Percentiles rank a stretch among this genome's conserved stretches.
Conservation (phyloP, 2,797 vertebrate genomes). For the Gila robusta region DNA sequence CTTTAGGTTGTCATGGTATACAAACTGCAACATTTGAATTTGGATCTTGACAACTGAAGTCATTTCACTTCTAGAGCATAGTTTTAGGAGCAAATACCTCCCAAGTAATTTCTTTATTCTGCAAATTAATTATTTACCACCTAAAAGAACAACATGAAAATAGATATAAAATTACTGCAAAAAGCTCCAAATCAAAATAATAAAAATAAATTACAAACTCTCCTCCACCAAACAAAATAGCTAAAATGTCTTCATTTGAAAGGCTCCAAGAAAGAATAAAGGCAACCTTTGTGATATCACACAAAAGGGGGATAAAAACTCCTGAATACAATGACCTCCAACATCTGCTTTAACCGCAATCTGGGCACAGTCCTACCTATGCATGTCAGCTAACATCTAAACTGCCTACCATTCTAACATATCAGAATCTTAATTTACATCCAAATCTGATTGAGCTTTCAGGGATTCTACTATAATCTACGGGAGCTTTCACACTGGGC, state of each 20-base stretch:
- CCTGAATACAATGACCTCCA: conserved; percentile 53
- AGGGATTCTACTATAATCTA: neutral
- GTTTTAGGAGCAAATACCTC: neutral
- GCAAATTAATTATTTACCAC: neutral
- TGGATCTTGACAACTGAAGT: neutral
- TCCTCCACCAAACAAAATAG: neutral
- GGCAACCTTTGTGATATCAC: conserved; percentile 57
- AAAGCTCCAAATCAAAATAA: conserved; percentile 4
- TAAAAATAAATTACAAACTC: conserved; percentile 1
- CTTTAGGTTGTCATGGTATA: neutral
- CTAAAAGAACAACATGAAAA: neutral
- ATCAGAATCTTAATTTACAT: neutral
- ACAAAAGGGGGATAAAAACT: conserved; percentile 46
- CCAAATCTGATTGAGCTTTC: neutral
- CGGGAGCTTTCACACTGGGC: neutral
- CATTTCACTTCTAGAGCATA: neutral
- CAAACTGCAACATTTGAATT: neutral
- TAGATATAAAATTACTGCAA: neutral
- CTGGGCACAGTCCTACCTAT: conserved; percentile 10
- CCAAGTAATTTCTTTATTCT: neutral
- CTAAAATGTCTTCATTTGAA: conserved; percentile 39
- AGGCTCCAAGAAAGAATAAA: conserved; percentile 48
- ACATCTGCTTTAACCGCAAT: conserved; percentile 54
- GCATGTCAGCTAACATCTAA: conserved; percentile 23
- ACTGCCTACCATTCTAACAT: neutral